Base-by-base conservation (phyloP, 2,113 vertebrate species). In the Pantherophis guttatus region DNA sequence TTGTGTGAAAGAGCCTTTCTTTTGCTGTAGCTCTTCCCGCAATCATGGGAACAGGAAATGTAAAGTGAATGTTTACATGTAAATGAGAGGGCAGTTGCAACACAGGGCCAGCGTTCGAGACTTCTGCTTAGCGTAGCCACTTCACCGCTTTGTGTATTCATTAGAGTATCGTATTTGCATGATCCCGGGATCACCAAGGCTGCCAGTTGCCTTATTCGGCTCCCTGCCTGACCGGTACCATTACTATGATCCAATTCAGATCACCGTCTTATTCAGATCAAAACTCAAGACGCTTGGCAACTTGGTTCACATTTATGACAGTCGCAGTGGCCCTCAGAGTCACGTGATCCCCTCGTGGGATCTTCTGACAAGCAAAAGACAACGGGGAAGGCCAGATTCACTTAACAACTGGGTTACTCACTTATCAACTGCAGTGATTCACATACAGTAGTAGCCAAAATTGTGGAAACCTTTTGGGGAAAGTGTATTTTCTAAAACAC, bases 41-140 rank as follows among this genome's bases (percentile, higher is more conserved):
- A 95, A 88, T 75, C 91, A 86, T 92, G 91, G 33, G 92, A 90
- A 89, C 91, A 93, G 93, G 85, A 87, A 0, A 0, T 39, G 57
- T 53, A 24, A 39, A 39, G 55, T 3, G n/a, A 75, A 33, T 26
- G 8, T 96, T 96, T 93, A 91, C 91, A 50, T 7, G 1, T 95
- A 94, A 94, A n/a, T 0, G 13, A 92, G 93, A 96, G 93, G 96
- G 96, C 95, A 96, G 95, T 96, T 95, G 86, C 96, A 90, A 89
- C 92, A 15, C 92, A 86, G 92, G 75, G 93, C 86, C 94, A 17
- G 39, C 91, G 8, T 87, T 48, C 89, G 65, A 93, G 19, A 10
- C 93, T 97, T 97, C 96, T 95, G 48, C 92, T 88, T 86, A 29
- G 81, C 93, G 93, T 75, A 95, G 94, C 33, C 92, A 21, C 44